A percentile compares a stretch with the other conserved stretches of the same genome.
phyloP scores from a whole-genome alignment of 1,140 invertebrate genomes.

The Trialeurodes vaporariorum region DNA sequence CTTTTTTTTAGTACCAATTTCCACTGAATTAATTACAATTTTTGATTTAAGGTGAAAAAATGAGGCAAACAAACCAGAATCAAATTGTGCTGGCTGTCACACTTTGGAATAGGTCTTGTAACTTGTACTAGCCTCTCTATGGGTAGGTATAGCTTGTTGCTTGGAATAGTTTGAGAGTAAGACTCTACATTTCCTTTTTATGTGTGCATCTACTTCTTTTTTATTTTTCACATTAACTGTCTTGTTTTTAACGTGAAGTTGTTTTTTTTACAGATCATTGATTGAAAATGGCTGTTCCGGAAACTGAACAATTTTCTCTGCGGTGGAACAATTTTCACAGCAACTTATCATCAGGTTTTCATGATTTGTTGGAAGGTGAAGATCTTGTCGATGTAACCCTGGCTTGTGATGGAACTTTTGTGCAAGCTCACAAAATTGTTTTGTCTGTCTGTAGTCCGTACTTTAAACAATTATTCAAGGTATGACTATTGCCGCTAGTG shows the following conservation, averaged over 20 bases:
- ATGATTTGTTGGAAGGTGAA: conserved; percentile 66
- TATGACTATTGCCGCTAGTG: too few relatives aligned
- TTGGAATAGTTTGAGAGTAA: too few relatives aligned
- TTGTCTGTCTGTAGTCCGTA: conserved; percentile 87
- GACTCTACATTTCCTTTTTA: too few relatives aligned
- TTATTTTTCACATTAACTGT: not conserved
- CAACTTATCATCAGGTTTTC: conserved; percentile 70
- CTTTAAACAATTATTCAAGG: conserved; percentile 80
- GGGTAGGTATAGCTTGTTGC: too few relatives aligned
- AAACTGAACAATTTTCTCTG: conserved; percentile 60
- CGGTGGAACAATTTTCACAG: conserved; percentile 67
- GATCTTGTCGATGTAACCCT: conserved; percentile 82
- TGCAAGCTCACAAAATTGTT: conserved; percentile 76
- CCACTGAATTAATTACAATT: too few relatives aligned
- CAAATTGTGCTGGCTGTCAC: too few relatives aligned
- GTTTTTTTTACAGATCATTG: not conserved
- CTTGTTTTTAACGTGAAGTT: not conserved
- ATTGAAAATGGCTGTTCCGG: conserved; percentile 37
- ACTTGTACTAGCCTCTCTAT: too few relatives aligned
- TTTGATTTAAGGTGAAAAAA: too few relatives aligned
- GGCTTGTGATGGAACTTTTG: conserved; percentile 61
- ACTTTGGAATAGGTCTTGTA: too few relatives aligned
- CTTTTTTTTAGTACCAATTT: too few relatives aligned
- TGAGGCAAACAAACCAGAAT: too few relatives aligned
- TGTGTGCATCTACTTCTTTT: not conserved